Conservation (phyloP, 1,140 invertebrate genomes). For the Drosophila serrata region DNA sequence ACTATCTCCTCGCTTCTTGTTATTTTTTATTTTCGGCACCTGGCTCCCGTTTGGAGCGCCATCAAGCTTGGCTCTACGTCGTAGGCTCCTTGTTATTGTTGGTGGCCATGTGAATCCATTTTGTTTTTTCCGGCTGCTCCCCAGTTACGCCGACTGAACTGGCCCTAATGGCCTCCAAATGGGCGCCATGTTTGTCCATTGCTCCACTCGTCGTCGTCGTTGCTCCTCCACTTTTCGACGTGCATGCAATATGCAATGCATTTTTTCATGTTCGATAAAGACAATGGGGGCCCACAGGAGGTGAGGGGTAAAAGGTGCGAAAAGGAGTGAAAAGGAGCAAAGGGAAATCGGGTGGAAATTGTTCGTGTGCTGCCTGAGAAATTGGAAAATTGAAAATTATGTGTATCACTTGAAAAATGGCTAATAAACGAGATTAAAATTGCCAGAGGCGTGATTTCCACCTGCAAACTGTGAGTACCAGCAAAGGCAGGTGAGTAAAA, state of each 20-base stretch:
- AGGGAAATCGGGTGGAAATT: slow-evolving; percentile 50
- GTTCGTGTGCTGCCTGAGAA: slow-evolving; percentile 57
- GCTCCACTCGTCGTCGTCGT: slow-evolving; percentile 18
- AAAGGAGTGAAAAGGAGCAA: not conserved
- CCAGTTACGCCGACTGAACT: slow-evolving; percentile 13
- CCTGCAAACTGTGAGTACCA: slow-evolving; percentile 34
- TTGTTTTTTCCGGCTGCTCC: slow-evolving; percentile 60
- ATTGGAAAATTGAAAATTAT: slow-evolving; percentile 82
- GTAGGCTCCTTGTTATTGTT: slow-evolving; percentile 61
- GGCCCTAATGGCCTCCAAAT: slow-evolving; percentile 71
- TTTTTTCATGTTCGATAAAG: slow-evolving; percentile 81
- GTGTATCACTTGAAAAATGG: slow-evolving; percentile 82
- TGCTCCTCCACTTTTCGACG: slow-evolving; percentile 10
- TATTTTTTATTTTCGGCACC: slow-evolving; percentile 8
- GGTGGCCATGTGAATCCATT: slow-evolving; percentile 28
- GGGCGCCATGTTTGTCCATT: slow-evolving; percentile 61
- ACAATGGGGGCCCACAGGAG: slow-evolving; percentile 57
- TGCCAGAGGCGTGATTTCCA: slow-evolving; percentile 68
- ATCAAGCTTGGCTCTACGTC: slow-evolving; percentile 9
- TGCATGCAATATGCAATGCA: slow-evolving; percentile 63
- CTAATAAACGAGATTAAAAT: slow-evolving; percentile 84
- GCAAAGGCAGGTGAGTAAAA: slow-evolving; percentile 19
- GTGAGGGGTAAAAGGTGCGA: not conserved
- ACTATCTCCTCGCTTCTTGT: not conserved
- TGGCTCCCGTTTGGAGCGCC: slow-evolving; percentile 12